Conservation (phyloP, 1,140 invertebrate genomes). For the Dolichoris vasculosae region DNA sequence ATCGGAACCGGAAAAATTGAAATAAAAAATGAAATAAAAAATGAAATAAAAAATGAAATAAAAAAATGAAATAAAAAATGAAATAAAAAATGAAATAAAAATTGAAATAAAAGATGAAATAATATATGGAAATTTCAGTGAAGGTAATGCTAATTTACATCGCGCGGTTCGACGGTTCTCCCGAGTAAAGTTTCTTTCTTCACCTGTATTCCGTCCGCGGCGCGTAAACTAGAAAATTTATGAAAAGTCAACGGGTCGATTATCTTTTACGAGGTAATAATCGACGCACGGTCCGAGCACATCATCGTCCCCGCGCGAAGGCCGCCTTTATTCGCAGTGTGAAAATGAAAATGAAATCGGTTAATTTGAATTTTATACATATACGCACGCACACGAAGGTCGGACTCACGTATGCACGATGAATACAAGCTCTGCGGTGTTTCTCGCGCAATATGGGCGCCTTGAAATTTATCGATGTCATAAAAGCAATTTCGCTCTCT, state of each 20-base stretch:
- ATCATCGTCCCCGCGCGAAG: neutral
- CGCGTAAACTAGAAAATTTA: slow-evolving; percentile 31
- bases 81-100: slow-evolving; percentile 24
- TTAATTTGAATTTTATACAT: slow-evolving; percentile 47
- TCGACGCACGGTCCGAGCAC: slow-evolving; percentile 22
- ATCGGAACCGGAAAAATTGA: slow-evolving; percentile 19
- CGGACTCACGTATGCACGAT: neutral
- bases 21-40: slow-evolving; percentile 18
- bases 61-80: slow-evolving; percentile 23
- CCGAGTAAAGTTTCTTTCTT: neutral
- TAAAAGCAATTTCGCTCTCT: slow-evolving; percentile 42
- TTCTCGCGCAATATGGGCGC: slow-evolving; percentile 38
- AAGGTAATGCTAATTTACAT: slow-evolving; percentile 29
- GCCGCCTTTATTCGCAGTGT: slow-evolving; percentile 41
- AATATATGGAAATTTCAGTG: slow-evolving; percentile 24
- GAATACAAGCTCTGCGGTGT: slow-evolving; percentile 9
- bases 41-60: no score
- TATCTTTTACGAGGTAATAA: slow-evolving; percentile 48
- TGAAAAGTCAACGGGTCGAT: slow-evolving; percentile 38
- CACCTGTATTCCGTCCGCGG: neutral
- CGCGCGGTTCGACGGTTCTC: neutral
- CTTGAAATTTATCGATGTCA: slow-evolving; percentile 50
- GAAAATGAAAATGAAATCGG: slow-evolving; percentile 49
- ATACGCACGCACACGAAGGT: neutral
- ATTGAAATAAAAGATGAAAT: slow-evolving; percentile 6